Evolutionary conservation across 2,888 invertebrate genomes (phyloP).

Genomic region (Diogma glabrata): DNA sequence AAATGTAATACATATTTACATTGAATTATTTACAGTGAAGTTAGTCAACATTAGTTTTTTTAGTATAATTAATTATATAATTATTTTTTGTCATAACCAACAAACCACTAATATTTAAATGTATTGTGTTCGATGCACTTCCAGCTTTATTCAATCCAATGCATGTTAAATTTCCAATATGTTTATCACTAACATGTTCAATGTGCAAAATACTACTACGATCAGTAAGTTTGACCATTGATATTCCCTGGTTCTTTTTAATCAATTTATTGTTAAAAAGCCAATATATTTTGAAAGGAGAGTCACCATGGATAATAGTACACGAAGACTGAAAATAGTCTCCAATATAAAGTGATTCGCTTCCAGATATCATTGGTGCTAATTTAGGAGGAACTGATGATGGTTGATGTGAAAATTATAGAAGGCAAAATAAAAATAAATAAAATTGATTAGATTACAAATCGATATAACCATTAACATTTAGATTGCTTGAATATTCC

Average conservation of each 20-base stretch:
- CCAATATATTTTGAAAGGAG: slow-evolving; percentile 69
- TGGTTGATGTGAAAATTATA: slow-evolving; percentile 5
- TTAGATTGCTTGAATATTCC: slow-evolving; percentile 52
- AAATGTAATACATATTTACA: no score
- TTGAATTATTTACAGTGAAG: no score
- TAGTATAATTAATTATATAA: no score
- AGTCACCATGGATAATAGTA: slow-evolving; percentile 64
- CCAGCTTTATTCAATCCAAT: slow-evolving; percentile 51
- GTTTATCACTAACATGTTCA: slow-evolving; percentile 46
- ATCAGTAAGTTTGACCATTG: slow-evolving; percentile 38
- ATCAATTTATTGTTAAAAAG: slow-evolving; percentile 44
- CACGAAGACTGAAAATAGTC: slow-evolving; percentile 51
- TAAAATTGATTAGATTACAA: slow-evolving; percentile 15
- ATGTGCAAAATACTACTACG: slow-evolving; percentile 51
- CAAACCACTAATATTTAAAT: slow-evolving; percentile 34
- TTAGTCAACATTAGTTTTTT: no score
- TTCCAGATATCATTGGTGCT: slow-evolving; percentile 53
- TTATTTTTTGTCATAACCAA: no score
- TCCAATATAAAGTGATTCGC: slow-evolving; percentile 48
- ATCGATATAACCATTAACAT: slow-evolving; percentile 50
- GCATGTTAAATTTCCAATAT: slow-evolving; percentile 66
- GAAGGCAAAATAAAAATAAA: slow-evolving; percentile 13
- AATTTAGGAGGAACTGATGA: slow-evolving; percentile 50
- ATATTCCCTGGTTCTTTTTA: slow-evolving; percentile 26
- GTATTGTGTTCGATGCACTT: slow-evolving; percentile 32